These are phyloP conservation scores for Gnathonemus longibarbis DNA, from an alignment of 2,113 vertebrate genomes.

Conservation along the genomic window DNA sequence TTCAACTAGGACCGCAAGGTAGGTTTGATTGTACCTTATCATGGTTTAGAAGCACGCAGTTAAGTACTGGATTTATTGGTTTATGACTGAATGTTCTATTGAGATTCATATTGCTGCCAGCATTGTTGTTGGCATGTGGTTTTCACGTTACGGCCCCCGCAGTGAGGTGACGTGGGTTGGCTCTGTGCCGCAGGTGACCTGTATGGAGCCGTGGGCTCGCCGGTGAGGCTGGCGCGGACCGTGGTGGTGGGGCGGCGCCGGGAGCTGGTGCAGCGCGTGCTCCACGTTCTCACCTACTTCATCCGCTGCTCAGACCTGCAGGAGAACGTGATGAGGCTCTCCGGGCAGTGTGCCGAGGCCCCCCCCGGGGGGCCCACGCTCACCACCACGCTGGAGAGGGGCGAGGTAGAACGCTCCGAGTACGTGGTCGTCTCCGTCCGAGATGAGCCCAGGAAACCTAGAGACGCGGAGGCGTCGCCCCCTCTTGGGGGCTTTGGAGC, in stretches of 20 bases:
- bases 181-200: slow-evolving; percentile 58
- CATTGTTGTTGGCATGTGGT: not conserved
- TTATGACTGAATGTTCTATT: not conserved
- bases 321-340: slow-evolving; percentile 63
- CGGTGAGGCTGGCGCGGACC: slow-evolving; percentile 71
- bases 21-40: not conserved
- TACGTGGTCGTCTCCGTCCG: slow-evolving; percentile 69
- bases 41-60: not conserved
- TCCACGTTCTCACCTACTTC: slow-evolving; percentile 80
- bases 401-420: slow-evolving; percentile 71
- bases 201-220: slow-evolving; percentile 76
- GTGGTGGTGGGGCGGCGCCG: slow-evolving; percentile 74
- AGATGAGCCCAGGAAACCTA: slow-evolving; percentile 41
- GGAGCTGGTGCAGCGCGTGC: slow-evolving; percentile 74
- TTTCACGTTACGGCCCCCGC: not conserved
- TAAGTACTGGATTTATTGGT: not conserved
- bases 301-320: slow-evolving; percentile 81
- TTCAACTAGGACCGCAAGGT: not conserved
- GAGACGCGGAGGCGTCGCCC: slow-evolving; percentile 24
- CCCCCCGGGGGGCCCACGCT: slow-evolving; percentile 50
- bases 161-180: not conserved
- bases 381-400: slow-evolving; percentile 65
- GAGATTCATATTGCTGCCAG: not conserved
- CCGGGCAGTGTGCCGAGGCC: slow-evolving; percentile 32
- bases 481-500: not conserved